phyloP scores from a whole-genome alignment of 2,888 invertebrate species.

The Scelioninae gen. 2 region DNA sequence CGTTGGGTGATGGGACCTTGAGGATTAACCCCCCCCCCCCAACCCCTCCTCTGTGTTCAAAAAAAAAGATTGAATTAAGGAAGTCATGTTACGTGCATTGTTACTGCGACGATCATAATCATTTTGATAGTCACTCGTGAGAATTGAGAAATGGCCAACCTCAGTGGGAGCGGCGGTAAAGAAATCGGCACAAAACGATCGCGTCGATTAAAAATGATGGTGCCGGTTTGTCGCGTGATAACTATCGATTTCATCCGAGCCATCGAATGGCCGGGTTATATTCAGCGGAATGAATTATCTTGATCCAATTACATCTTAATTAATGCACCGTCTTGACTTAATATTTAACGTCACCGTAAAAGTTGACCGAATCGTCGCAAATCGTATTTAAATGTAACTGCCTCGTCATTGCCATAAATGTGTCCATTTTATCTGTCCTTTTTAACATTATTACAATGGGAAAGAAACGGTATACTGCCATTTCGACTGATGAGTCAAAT shows the following conservation, averaged over 20 bases:
- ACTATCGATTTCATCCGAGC: constrained; percentile 14
- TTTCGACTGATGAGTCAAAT: too few relatives aligned
- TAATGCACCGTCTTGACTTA: not conserved
- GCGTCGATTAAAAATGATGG: constrained; percentile 26
- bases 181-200: constrained; percentile 18
- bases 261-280: constrained; percentile 3
- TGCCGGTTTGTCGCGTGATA: constrained; percentile 24
- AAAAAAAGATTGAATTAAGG: constrained; percentile 14
- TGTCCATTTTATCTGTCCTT: too few relatives aligned
- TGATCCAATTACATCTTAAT: constrained; percentile 16
- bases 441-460: too few relatives aligned
- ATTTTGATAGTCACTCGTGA: constrained; percentile 10
- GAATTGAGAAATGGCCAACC: constrained; percentile 26
- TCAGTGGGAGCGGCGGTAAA: too few relatives aligned
- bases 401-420: not conserved
- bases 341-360: not conserved
- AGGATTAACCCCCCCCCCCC: too few relatives aligned
- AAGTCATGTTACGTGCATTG: constrained; percentile 22
- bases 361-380: constrained; percentile 1
- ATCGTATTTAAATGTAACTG: not conserved
- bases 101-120: constrained; percentile 11
- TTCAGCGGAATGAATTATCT: constrained; percentile 13
- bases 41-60: too few relatives aligned
- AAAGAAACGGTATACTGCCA: too few relatives aligned
- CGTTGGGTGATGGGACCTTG: too few relatives aligned